These are phyloP conservation scores for Melitaea cinxia DNA, from an alignment of 1,140 invertebrate species.

Conservation along the genomic window DNA sequence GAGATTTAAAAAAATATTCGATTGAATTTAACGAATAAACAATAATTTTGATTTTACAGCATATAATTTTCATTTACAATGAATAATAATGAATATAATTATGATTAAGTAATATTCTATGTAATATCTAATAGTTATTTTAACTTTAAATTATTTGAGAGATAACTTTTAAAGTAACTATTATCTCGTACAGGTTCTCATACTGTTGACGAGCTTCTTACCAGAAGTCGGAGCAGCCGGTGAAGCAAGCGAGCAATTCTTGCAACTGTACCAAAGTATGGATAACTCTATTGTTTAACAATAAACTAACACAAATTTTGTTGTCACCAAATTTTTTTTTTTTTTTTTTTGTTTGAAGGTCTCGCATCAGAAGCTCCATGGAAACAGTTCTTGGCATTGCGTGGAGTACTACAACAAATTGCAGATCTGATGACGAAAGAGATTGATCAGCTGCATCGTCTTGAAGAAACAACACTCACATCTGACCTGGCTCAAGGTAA, in stretches of 20 bases:
- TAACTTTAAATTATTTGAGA: background rate
- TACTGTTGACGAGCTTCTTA: conserved; percentile 94
- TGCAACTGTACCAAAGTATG: conserved; percentile 90
- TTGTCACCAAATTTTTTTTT: background rate
- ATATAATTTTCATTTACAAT: too few species aligned
- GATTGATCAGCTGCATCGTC: conserved; percentile 91
- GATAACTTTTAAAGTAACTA: background rate
- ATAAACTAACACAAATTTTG: background rate
- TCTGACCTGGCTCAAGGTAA: conserved; percentile 95
- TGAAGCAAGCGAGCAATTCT: conserved; percentile 95
- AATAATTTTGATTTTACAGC: too few species aligned
- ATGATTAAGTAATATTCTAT: too few species aligned
- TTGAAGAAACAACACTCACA: conserved; percentile 95
- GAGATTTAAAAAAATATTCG: too few species aligned
- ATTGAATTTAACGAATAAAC: too few species aligned
- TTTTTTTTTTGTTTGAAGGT: conserved; percentile 50
- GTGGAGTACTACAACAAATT: conserved; percentile 91
- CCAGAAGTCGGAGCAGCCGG: conserved; percentile 92
- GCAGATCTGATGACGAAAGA: conserved; percentile 93
- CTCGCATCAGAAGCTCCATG: conserved; percentile 92
- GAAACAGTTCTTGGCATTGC: conserved; percentile 95
- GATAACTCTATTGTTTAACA: conserved; percentile 16
- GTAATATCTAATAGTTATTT: too few species aligned
- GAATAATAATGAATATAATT: too few species aligned
- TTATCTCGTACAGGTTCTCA: conserved; percentile 84